These are phyloP conservation scores for Gadus chalcogrammus DNA, from an alignment of 2,113 vertebrate genomes.

Conservation along the genomic window DNA sequence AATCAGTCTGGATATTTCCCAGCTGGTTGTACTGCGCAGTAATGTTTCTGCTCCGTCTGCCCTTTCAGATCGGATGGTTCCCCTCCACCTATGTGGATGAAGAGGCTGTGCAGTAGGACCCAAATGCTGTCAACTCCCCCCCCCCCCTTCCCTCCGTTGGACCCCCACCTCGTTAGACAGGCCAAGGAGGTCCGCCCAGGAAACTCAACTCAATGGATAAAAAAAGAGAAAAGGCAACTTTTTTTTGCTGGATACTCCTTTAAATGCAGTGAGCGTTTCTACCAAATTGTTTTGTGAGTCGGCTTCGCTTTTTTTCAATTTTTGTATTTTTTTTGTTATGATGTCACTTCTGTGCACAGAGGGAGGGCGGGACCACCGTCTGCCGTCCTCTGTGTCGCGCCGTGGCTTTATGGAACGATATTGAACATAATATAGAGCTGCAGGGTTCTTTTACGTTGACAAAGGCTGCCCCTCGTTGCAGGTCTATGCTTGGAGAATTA, in stretches of 20 bases:
- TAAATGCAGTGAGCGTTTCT: conserved; percentile 58
- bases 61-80: conserved; percentile 92
- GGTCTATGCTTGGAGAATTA: conserved; percentile 62
- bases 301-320: background rate
- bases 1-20: no score
- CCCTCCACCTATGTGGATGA: conserved; percentile 97
- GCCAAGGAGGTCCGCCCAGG: conserved; percentile 56
- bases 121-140: conserved; percentile 46
- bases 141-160: conserved; percentile 56
- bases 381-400: conserved; percentile 33
- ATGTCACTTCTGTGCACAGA: background rate
- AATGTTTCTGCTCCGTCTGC: background rate
- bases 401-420: conserved; percentile 37
- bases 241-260: conserved; percentile 60
- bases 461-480: conserved; percentile 46
- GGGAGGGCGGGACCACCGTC: background rate
- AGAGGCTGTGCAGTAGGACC: conserved; percentile 81
- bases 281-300: conserved; percentile 39
- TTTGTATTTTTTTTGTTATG: background rate
- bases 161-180: conserved; percentile 49
- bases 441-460: conserved; percentile 51
- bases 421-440: conserved; percentile 27
- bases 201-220: conserved; percentile 8
- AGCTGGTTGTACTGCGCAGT: background rate
- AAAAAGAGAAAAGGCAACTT: background rate